A percentile compares a stretch with the other conserved stretches of the same genome.
Conservation (phyloP, 2,113 vertebrate species). For the Cephalopterus ornatus region DNA sequence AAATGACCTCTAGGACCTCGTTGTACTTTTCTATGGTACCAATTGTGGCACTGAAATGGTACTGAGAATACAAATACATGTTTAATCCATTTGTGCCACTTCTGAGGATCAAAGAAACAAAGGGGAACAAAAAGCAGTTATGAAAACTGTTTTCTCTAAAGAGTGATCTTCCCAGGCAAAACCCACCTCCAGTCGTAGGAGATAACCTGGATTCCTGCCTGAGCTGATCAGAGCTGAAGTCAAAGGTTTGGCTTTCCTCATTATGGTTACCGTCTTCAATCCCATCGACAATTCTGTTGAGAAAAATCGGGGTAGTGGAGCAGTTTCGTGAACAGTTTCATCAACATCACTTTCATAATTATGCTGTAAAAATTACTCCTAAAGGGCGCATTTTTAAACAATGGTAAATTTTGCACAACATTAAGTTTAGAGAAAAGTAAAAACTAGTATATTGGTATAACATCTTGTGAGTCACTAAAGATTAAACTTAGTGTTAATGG, state of each 20-base stretch:
- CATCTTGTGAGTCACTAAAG: neutral
- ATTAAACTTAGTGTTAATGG: neutral
- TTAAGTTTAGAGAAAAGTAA: neutral
- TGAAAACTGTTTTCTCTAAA: neutral
- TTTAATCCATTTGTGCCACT: neutral
- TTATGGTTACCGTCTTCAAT: conserved; percentile 75
- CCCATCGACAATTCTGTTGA: conserved; percentile 79
- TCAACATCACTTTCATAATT: neutral
- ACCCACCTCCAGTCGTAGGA: conserved; percentile 72
- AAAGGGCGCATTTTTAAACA: neutral
- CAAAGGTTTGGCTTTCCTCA: conserved; percentile 76
- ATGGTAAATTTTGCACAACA: neutral
- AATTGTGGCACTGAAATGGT: neutral
- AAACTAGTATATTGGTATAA: neutral
- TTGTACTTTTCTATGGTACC: neutral
- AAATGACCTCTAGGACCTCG: neutral
- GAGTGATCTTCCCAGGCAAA: neutral
- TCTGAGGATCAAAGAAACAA: neutral
- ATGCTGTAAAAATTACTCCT: neutral
- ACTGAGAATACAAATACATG: neutral
- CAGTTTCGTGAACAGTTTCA: neutral
- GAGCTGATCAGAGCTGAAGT: conserved; percentile 75
- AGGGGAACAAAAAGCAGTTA: neutral
- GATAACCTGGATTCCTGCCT: conserved; percentile 70
- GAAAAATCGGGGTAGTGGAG: neutral